A percentile compares a stretch with the other conserved stretches of the same genome.
These are phyloP conservation scores for Acronicta psi DNA, from an alignment of 2,888 invertebrate genomes.

Conservation along the genomic window DNA sequence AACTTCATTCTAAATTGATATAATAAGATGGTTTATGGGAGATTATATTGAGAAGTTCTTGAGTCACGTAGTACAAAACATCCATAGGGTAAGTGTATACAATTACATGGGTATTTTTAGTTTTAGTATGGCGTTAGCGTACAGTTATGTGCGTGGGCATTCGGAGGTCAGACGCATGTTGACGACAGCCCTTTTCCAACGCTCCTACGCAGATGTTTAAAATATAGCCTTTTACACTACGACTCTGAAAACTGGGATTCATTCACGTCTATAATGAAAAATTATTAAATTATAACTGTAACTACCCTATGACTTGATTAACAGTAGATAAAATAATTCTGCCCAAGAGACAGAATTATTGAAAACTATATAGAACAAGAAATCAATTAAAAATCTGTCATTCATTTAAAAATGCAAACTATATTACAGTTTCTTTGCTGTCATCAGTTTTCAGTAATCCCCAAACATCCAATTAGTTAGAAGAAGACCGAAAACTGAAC, in stretches of 20 bases:
- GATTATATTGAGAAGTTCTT: conserved; percentile 21
- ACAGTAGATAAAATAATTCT: no score
- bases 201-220: conserved; percentile 66
- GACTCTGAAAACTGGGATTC: conserved; percentile 1
- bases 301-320: no score
- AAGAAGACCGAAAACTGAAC: conserved; percentile 23
- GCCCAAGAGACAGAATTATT: background rate
- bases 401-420: no score
- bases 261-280: background rate
- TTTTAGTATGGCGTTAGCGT: conserved; percentile 43
- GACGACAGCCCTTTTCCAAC: conserved; percentile 64
- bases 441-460: conserved; percentile 14
- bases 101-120: conserved; percentile 41
- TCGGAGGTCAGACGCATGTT: conserved; percentile 68
- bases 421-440: no score
- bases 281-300: no score
- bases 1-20: conserved; percentile 48
- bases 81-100: conserved; percentile 28
- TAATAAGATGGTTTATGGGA: conserved; percentile 29
- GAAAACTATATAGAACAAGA: background rate
- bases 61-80: conserved; percentile 26
- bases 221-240: conserved; percentile 41
- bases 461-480: conserved; percentile 37
- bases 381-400: conserved; percentile 20
- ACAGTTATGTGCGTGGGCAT: conserved; percentile 83